These are phyloP conservation scores for Coracias cyanogaster DNA, from an alignment of 2,797 vertebrate genomes.

Conservation along the genomic window DNA sequence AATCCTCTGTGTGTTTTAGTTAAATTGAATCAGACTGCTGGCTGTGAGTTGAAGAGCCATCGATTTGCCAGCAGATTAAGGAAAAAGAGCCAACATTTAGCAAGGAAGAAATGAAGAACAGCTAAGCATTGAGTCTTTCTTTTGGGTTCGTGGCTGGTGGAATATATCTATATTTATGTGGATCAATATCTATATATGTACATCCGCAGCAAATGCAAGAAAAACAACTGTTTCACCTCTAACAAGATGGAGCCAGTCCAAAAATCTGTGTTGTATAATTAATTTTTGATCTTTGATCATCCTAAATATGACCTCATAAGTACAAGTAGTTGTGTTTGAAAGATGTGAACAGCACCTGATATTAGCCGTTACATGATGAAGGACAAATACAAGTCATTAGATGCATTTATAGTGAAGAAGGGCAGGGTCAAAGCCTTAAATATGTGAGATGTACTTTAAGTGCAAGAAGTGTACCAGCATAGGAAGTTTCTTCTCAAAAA, in stretches of 20 bases:
- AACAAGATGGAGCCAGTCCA: neutral
- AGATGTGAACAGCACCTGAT: neutral
- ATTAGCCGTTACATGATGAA: neutral
- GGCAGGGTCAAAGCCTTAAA: neutral
- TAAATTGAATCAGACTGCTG: neutral
- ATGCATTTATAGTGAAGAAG: neutral
- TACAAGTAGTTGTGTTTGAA: neutral
- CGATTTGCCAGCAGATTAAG: neutral
- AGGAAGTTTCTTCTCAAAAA: neutral
- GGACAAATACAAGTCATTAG: neutral
- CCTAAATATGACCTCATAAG: neutral
- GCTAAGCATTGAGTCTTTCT: neutral
- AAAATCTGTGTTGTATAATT: neutral
- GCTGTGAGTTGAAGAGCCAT: neutral
- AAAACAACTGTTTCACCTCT: neutral
- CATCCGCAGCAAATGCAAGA: neutral
- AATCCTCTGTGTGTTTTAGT: neutral
- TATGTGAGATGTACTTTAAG: rapidly evolving
- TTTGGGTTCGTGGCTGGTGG: neutral
- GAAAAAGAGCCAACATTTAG: neutral
- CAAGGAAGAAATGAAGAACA: neutral
- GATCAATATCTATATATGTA: neutral
- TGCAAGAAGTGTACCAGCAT: neutral
- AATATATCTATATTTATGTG: neutral
- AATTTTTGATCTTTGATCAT: neutral